Conservation (phyloP, 2,797 vertebrate genomes). For the Halcyon leucocephala region DNA sequence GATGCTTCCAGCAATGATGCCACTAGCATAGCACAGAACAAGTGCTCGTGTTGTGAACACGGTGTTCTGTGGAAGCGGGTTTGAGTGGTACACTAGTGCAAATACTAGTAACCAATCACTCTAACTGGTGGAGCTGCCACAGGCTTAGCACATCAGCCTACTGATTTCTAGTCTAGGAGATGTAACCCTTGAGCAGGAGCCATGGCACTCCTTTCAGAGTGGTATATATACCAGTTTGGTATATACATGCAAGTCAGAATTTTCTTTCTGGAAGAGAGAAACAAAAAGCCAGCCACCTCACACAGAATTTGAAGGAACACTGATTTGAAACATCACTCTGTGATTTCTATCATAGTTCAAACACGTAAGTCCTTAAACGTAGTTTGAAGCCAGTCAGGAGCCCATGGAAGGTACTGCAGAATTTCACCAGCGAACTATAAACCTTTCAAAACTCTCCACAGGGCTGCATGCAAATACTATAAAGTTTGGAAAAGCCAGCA, state of each 20-base stretch:
- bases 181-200: fast-evolving
- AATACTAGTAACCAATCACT: neutral
- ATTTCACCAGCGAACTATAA: neutral
- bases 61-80: neutral
- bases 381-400: neutral
- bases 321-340: neutral
- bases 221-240: neutral
- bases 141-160: neutral
- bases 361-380: neutral
- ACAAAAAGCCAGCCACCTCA: neutral
- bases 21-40: neutral
- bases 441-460: neutral
- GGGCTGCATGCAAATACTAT: neutral
- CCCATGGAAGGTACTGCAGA: neutral
- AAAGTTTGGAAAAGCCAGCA: neutral
- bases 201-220: neutral
- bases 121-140: neutral
- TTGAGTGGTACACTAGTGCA: neutral
- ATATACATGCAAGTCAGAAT: fast-evolving
- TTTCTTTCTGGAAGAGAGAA: neutral
- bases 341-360: neutral
- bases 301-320: neutral
- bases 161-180: neutral
- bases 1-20: neutral
- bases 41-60: fast-evolving